These are phyloP conservation scores for Clarias gariepinus DNA, from an alignment of 2,113 vertebrate species.

Conservation along the genomic window DNA sequence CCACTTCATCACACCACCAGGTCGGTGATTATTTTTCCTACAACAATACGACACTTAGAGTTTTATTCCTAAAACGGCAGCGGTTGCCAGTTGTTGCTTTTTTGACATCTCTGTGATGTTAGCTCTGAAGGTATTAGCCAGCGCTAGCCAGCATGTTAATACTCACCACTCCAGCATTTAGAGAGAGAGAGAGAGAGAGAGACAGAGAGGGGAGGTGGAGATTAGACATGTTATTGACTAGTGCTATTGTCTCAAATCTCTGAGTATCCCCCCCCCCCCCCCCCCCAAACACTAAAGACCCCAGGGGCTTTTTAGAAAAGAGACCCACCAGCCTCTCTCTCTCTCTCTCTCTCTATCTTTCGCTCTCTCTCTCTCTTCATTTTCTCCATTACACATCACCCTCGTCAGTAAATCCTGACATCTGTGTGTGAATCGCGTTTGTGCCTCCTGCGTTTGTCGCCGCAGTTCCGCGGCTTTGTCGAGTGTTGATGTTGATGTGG, in stretches of 20 bases:
- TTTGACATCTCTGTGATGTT: not conserved
- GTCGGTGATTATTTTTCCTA: not conserved
- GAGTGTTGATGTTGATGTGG: slow-evolving; percentile 45
- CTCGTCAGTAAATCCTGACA: not conserved
- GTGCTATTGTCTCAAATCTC: slow-evolving; percentile 67
- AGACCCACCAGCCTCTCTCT: slow-evolving; percentile 25
- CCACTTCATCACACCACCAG: not conserved
- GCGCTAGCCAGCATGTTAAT: not conserved
- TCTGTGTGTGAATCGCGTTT: not conserved
- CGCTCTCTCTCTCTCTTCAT: not conserved
- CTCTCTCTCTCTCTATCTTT: slow-evolving; percentile 2
- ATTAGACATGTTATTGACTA: slow-evolving; percentile 65
- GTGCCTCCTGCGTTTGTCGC: not conserved
- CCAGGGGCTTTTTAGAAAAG: slow-evolving; percentile 60
- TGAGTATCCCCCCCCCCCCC: slow-evolving; percentile 60
- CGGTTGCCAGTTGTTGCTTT: not conserved
- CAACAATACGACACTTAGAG: not conserved
- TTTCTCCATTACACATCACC: slow-evolving; percentile 7
- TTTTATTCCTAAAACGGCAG: not conserved
- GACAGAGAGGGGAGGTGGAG: slow-evolving; percentile 23
- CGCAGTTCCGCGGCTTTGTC: not conserved
- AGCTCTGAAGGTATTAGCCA: slow-evolving; percentile 23
- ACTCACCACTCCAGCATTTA: not conserved
- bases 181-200: slow-evolving; percentile 11
- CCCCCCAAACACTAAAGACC: slow-evolving; percentile 63